Base-by-base conservation (phyloP, 2,888 invertebrate genomes). In the Drosophila flavopinicola region DNA sequence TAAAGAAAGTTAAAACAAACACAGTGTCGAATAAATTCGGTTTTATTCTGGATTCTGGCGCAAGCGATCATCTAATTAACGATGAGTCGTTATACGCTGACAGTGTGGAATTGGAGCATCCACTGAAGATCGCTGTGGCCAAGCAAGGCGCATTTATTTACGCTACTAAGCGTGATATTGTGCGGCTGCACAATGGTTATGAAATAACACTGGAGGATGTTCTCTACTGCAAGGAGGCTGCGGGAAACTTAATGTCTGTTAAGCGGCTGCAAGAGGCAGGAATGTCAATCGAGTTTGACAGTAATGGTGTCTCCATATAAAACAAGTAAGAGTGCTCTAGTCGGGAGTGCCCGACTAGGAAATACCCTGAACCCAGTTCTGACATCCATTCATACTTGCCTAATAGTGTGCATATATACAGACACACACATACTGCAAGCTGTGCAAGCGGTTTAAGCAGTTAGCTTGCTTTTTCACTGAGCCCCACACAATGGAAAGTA, bases 231-330 rank as follows among this genome's bases (percentile, higher is more conserved):
- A 33, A 33, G 13, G 1, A 15, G 7, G 3, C 11, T 33, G 15
- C 53, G 10, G 37, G 33, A n/a, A 52, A 52, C 15, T 23, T 52
- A 4, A 7, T 52, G 10, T 52, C 52, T 1, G 52, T 52, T 9
- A 0, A 30, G 42, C 20, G 25, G 39, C 25, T 45, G 49, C 25
- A 54, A 32, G 20, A 54, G 29, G 52, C 24, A 27, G 30, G 41
- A 24, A 65, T 45, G 45, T 25, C 39, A 4, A 38, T 39, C 3
- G 38, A 57, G 17, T 52, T 33, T 10, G 37, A 49, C 17, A 3
- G 42, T 1, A 25, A 25, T 25, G 25, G 25, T 6, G 25, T 25
- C 1, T 5, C 25, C 6, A 25, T 25, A 6, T 25, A 3, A 7
- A 25, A n/a, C n/a, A n/a, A n/a, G n/a, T n/a, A n/a, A n/a, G n/a